These are phyloP conservation scores for Oscheius myriophilus DNA, from an alignment of 2,888 invertebrate species.

Conservation along the genomic window DNA sequence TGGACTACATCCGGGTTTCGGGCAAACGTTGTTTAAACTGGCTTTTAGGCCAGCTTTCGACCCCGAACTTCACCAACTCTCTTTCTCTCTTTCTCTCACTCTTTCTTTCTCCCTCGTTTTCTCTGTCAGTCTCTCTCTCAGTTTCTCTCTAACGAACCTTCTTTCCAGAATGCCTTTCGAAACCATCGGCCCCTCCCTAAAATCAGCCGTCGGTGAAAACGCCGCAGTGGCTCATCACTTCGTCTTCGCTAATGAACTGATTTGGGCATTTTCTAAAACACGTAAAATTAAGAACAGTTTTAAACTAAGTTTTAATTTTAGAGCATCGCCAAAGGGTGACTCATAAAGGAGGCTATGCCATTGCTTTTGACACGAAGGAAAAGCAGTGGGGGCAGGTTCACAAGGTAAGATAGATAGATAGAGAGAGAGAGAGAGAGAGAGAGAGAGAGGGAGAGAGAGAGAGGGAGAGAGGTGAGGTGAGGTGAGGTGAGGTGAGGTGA, in stretches of 20 bases:
- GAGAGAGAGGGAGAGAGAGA: background rate
- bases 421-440: background rate
- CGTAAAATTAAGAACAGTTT: background rate
- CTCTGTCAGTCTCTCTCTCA: no score
- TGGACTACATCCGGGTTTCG: no score
- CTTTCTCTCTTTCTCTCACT: no score
- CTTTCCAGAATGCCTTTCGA: conserved; percentile 13
- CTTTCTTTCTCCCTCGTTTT: no score
- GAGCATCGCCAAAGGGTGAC: conserved; percentile 17
- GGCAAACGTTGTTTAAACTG: no score
- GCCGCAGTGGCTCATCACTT: conserved; percentile 8
- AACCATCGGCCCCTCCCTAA: background rate
- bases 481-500: no score
- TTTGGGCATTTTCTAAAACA: conserved; percentile 21
- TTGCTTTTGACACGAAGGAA: conserved; percentile 1
- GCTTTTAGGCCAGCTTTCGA: no score
- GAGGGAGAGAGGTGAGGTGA: no score
- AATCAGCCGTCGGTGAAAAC: conserved; percentile 4
- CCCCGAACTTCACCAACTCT: no score
- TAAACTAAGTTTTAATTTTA: background rate
- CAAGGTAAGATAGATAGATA: background rate
- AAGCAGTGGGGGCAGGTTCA: conserved; percentile 6
- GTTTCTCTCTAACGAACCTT: background rate
- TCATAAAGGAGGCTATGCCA: conserved; percentile 22
- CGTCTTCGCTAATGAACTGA: conserved; percentile 1